Evolutionary conservation across 2,888 invertebrate genomes (phyloP), one percentile per base, ranked within the genome.

Genomic region (Phragmatobia fuliginosa): DNA sequence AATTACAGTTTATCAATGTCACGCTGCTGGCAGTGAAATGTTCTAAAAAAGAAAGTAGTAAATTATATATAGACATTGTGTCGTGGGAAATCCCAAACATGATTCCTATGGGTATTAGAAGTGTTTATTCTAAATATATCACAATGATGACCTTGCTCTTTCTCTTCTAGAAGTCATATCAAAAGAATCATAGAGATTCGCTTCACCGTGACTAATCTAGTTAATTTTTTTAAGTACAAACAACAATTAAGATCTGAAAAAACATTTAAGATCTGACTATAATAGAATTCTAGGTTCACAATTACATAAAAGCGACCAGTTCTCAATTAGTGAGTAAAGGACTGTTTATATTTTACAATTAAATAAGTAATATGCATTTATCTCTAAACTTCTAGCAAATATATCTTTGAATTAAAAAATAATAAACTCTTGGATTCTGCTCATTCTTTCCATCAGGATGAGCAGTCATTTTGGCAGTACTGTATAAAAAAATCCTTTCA

Each of bases 1-100:
- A 28, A 45, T 32, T 32, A 31, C 8, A 49, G 45, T 63, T 49
- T 21, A 63, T 63, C 63, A 63, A 49, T 32, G 63, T 63, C 32
- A 45, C 8, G 49, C 31, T 31, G 49, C 32, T 49, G 63, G 14
- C 63, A 63, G 45, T 33, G n/a, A 63, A 49, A 63, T n/a, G 41
- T 41, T 63, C 16, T 49, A 45, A n/a, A 45, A 33, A 45, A 49
- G 63, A 56, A 56, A 28, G 49, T 63, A 31, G 49, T 33, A n/a
- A 32, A 21, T 32, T 28, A 45, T 21, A 21, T 18, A 41, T 49
- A 45, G n/a, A n/a, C 7, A 49, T 49, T 49, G 2, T 32, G 32
- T 31, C 14, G n/a, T 63, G 63, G 45, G 63, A 63, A 63, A 49
- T 49, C 8, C 63, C 21, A 45, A n/a, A 32, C 32, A 49, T 49